These are phyloP conservation scores for Venusia cambrica DNA, from an alignment of 2,888 invertebrate genomes.

Conservation along the genomic window DNA sequence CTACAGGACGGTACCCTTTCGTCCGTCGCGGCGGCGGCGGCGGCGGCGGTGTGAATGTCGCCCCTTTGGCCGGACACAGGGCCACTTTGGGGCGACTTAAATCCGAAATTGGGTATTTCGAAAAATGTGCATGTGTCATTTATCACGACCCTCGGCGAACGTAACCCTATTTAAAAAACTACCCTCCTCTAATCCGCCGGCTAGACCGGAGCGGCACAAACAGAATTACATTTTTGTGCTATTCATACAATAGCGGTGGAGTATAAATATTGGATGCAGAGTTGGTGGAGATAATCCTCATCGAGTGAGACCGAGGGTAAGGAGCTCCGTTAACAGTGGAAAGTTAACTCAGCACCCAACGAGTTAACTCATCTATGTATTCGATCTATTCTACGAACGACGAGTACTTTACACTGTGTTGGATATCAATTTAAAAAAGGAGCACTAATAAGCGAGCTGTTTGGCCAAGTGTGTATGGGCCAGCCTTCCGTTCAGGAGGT, in stretches of 20 bases:
- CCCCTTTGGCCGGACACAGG: slow-evolving; percentile 67
- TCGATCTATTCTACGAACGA: too few species aligned
- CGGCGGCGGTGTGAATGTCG: too few species aligned
- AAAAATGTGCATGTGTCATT: slow-evolving; percentile 82
- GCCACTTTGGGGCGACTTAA: slow-evolving; percentile 82
- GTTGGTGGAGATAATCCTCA: slow-evolving; percentile 61
- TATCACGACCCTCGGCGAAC: slow-evolving; percentile 77
- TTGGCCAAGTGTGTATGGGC: too few species aligned
- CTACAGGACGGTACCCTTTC: slow-evolving; percentile 42
- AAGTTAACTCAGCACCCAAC: too few species aligned
- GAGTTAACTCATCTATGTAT: too few species aligned
- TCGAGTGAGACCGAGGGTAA: slow-evolving; percentile 56
- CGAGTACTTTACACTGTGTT: too few species aligned
- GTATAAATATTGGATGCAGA: slow-evolving; percentile 75
- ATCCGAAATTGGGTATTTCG: slow-evolving; percentile 83
- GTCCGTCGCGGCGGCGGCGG: slow-evolving; percentile 41
- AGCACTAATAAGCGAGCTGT: too few species aligned
- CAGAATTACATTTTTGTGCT: slow-evolving; percentile 76
- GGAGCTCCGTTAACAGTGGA: slow-evolving; percentile 13
- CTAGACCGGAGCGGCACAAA: slow-evolving; percentile 67
- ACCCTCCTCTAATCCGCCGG: slow-evolving; percentile 70
- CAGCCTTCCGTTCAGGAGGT: too few species aligned
- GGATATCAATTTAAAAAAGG: too few species aligned
- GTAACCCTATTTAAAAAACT: slow-evolving; percentile 80
- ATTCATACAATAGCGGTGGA: slow-evolving; percentile 71